Evolutionary conservation across 2,888 invertebrate genomes (phyloP).

Genomic region (Blastobasis adustella): DNA sequence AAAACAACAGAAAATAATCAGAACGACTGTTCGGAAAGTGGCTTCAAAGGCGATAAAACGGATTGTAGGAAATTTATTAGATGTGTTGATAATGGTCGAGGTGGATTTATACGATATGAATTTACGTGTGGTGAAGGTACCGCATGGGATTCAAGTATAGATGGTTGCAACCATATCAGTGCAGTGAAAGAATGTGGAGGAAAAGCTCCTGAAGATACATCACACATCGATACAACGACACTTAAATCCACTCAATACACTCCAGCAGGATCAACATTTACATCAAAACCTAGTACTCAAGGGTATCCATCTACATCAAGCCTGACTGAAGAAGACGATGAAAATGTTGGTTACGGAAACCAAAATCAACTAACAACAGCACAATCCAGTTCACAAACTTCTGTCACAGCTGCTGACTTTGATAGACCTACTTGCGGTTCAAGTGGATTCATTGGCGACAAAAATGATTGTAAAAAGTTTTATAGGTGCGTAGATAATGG

Average conservation of each 20-base stretch:
- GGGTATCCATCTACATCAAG: constrained; percentile 16
- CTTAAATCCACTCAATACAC: constrained; percentile 1
- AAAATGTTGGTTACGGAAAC: constrained; percentile 26
- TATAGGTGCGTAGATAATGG: constrained; percentile 83
- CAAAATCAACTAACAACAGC: constrained; percentile 10
- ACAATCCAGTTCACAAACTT: constrained; percentile 9
- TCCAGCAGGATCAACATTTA: constrained; percentile 15
- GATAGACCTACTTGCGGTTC: constrained; percentile 10
- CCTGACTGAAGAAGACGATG: constrained; percentile 14
- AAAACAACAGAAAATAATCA: neutral
- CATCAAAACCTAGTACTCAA: constrained; percentile 5
- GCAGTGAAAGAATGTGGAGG: constrained; percentile 43
- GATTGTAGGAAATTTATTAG: constrained; percentile 82
- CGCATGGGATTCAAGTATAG: constrained; percentile 74
- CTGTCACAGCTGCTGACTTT: no score
- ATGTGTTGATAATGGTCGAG: constrained; percentile 73
- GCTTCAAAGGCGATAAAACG: constrained; percentile 72
- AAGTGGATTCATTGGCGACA: constrained; percentile 82
- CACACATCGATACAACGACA: neutral
- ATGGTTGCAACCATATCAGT: constrained; percentile 76
- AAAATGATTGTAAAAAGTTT: constrained; percentile 82
- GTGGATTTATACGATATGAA: constrained; percentile 64
- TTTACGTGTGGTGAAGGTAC: constrained; percentile 76
- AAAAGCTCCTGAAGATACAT: constrained; percentile 11
- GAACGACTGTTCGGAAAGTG: constrained; percentile 48